These are phyloP conservation scores for Rhagoletis pomonella DNA, from an alignment of 1,140 invertebrate genomes.

Conservation along the genomic window DNA sequence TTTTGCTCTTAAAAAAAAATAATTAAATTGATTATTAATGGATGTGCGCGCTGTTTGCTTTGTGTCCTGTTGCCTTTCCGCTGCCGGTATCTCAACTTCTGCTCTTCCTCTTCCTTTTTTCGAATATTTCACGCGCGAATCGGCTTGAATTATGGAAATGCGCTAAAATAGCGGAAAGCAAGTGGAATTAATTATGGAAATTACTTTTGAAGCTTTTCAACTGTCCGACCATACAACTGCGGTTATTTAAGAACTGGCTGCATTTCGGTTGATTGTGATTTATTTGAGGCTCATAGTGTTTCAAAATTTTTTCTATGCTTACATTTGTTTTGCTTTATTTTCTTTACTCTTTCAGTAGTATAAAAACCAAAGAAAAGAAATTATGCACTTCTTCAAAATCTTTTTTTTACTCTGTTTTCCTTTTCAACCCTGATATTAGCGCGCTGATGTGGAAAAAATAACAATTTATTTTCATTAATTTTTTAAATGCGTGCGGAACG, in stretches of 20 bases:
- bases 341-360: background rate
- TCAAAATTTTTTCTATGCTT: background rate
- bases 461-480: slow-evolving; percentile 75
- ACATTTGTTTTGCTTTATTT: background rate
- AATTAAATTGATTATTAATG: slow-evolving; percentile 58
- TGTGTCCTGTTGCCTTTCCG: background rate
- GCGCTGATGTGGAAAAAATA: slow-evolving; percentile 57
- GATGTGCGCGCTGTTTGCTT: slow-evolving; percentile 33
- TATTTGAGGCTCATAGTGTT: slow-evolving; percentile 11
- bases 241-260: slow-evolving; percentile 57
- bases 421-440: background rate
- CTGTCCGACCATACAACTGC: slow-evolving; percentile 29
- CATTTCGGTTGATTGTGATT: slow-evolving; percentile 41
- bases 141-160: slow-evolving; percentile 62
- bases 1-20: background rate
- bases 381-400: background rate
- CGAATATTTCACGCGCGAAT: background rate
- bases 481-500: slow-evolving; percentile 55
- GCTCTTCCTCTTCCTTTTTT: background rate
- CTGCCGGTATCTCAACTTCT: background rate
- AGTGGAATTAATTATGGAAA: slow-evolving; percentile 73
- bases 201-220: slow-evolving; percentile 62
- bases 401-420: background rate
- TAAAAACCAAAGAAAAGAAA: background rate
- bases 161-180: slow-evolving; percentile 61